Evolutionary conservation across 2,113 vertebrate species (phyloP), one percentile per base, ranked within the genome.

Genomic region (Lutjanus erythropterus): DNA sequence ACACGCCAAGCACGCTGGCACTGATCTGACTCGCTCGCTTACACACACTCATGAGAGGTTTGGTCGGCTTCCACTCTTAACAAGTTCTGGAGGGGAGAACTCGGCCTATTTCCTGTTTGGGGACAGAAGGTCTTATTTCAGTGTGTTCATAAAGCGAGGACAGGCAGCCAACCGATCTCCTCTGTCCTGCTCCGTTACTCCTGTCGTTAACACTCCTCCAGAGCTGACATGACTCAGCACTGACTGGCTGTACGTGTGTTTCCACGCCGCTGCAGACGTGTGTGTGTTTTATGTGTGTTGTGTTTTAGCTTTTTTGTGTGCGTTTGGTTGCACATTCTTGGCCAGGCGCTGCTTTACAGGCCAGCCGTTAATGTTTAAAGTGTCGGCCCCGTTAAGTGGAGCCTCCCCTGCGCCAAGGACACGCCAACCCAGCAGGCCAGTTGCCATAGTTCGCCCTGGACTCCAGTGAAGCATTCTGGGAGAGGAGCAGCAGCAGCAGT

Each of bases 301-400:
- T 53, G 53, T 75, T 72, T 50, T 16, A 15, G 29, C 14, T 55
- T 70, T 33, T 4, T 16, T 83, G 58, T 71, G 23, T 82, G 21
- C 42, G 66, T 58, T 53, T 69, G 67, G 81, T 29, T 39, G 60
- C 42, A 70, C 47, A 59, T 76, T 83, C 70, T 78, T 69, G 9
- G 19, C 65, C 70, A 73, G 80, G 80, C 70, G 16, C 67, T 66
- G 74, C 82, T 92, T 93, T 89, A 90, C 78, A 33, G 89, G 80
- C 80, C 73, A 86, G 89, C 88, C 78, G 85, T 87, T 94, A 91
- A 88, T 90, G 88, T 90, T 93, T 92, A 87, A 90, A 77, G 86
- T 66, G 70, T 78, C 74, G 73, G 86, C 71, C 76, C 77, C 53
- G 79, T 88, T 86, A 79, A 90, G 85, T 69, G 65, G 83, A 86